Evolutionary conservation across 2,888 invertebrate species (phyloP).

Genomic region (Criorhina ranunculi): DNA sequence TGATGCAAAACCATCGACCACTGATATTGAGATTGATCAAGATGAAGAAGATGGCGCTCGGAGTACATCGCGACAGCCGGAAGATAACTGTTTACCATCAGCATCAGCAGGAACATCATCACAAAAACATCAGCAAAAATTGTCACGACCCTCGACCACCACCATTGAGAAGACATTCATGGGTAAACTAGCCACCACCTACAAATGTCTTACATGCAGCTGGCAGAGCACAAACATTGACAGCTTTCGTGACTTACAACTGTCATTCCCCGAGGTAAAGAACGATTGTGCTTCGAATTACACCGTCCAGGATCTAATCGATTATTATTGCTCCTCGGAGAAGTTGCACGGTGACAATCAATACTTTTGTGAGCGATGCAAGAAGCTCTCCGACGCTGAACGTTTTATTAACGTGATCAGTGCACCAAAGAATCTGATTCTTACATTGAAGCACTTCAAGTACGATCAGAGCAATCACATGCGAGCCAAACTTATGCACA

Average conservation of each 20-base stretch:
- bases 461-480: constrained; percentile 89
- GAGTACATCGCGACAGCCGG: constrained; percentile 20
- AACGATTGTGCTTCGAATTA: constrained; percentile 84
- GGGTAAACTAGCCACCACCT: constrained; percentile 90
- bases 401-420: constrained; percentile 89
- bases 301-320: constrained; percentile 91
- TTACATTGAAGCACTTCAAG: constrained; percentile 92
- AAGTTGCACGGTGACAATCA: constrained; percentile 91
- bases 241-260: constrained; percentile 91
- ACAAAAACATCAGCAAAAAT: constrained; percentile 31
- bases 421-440: constrained; percentile 91
- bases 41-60: constrained; percentile 57
- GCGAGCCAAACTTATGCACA: constrained; percentile 92
- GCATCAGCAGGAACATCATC: constrained; percentile 22
- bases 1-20: constrained; percentile 18
- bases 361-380: constrained; percentile 92
- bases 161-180: constrained; percentile 89
- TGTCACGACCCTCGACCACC: constrained; percentile 63
- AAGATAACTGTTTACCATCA: constrained; percentile 8
- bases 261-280: constrained; percentile 89
- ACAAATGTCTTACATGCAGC: constrained; percentile 90
- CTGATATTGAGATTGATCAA: constrained; percentile 55
- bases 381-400: constrained; percentile 90
- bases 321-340: constrained; percentile 92
- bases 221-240: constrained; percentile 90